A percentile compares a stretch with the other conserved stretches of the same genome.
Evolutionary conservation across 2,797 vertebrate genomes (phyloP).

Genomic region (Agapornis canus): DNA sequence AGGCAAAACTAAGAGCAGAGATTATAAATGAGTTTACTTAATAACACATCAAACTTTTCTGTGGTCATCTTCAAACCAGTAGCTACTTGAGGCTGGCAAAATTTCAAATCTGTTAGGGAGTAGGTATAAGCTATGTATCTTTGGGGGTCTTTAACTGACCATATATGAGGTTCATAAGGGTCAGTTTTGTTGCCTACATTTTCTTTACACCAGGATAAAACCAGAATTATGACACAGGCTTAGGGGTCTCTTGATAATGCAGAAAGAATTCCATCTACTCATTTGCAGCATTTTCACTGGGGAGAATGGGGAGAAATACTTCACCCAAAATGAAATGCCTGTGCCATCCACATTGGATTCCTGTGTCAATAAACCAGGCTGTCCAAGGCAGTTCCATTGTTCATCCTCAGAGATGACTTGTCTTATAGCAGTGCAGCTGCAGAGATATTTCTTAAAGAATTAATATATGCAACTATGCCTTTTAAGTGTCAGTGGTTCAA

Average conservation of each 20-base stretch:
- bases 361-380: neutral
- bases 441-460: neutral
- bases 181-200: neutral
- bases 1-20: neutral
- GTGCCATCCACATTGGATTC: neutral
- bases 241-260: neutral
- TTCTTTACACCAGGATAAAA: neutral
- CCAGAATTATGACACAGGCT: neutral
- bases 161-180: neutral
- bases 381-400: neutral
- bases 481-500: constrained; percentile 6
- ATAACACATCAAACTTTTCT: fast-evolving
- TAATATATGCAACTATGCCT: neutral
- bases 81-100: neutral
- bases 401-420: neutral
- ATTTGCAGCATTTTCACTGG: neutral
- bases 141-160: neutral
- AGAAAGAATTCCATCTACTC: neutral
- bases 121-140: fast-evolving
- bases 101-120: neutral
- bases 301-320: neutral
- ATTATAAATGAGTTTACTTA: neutral
- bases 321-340: neutral
- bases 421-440: neutral
- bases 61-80: neutral